A percentile compares a stretch with the other conserved stretches of the same genome.
These are phyloP conservation scores for Prunella himalayana DNA, from an alignment of 2,113 vertebrate species.

Conservation along the genomic window DNA sequence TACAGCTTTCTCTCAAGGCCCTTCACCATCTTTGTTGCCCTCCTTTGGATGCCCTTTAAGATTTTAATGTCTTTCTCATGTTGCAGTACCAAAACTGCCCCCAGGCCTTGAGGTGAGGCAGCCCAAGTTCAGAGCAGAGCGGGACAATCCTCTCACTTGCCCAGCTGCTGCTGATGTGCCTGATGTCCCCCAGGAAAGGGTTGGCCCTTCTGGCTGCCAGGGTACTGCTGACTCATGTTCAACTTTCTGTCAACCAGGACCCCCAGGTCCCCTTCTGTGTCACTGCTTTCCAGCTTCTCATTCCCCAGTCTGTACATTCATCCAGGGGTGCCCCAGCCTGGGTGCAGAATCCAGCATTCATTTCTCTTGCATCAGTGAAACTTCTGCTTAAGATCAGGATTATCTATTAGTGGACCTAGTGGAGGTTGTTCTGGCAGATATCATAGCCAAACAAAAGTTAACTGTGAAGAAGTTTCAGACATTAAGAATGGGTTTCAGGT, in stretches of 20 bases:
- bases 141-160: background rate
- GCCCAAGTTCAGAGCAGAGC: fast-evolving
- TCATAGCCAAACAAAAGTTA: background rate
- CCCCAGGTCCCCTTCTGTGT: background rate
- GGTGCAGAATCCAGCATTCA: background rate
- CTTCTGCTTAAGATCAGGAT: background rate
- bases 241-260: background rate
- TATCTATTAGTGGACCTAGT: background rate
- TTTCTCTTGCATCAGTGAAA: background rate
- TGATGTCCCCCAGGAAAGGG: fast-evolving
- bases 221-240: fast-evolving
- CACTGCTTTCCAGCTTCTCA: background rate
- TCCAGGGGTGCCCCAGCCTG: too few species aligned
- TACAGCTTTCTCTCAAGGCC: fast-evolving
- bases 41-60: background rate
- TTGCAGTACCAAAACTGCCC: background rate
- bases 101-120: fast-evolving
- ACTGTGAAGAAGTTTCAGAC: background rate
- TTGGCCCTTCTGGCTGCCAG: background rate
- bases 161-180: fast-evolving
- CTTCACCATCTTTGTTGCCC: background rate
- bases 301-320: background rate
- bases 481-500: background rate
- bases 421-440: background rate
- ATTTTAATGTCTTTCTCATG: background rate